phyloP scores from a whole-genome alignment of 2,888 invertebrate species.

The Diplazon laetatorius region DNA sequence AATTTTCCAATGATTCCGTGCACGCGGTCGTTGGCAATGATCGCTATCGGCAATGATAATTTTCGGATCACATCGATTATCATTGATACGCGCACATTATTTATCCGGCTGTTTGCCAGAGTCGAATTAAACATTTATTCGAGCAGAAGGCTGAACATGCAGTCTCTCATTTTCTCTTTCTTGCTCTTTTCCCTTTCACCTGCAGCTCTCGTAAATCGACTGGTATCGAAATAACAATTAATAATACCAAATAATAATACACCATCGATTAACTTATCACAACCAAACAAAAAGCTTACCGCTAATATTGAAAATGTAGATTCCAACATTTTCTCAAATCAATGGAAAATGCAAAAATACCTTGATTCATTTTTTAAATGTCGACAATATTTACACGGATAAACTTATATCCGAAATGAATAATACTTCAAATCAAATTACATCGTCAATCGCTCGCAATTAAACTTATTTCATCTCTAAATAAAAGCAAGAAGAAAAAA shows the following conservation, averaged over 20 bases:
- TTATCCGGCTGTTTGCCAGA: background rate
- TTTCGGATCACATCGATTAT: slow-evolving; percentile 44
- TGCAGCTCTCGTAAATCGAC: slow-evolving; percentile 7
- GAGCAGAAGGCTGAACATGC: slow-evolving; percentile 31
- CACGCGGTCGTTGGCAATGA: slow-evolving; percentile 13
- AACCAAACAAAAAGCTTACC: too few relatives aligned
- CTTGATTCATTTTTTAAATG: too few relatives aligned
- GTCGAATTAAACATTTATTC: slow-evolving; percentile 12
- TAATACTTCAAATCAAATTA: slow-evolving; percentile 1
- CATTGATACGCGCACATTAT: slow-evolving; percentile 39
- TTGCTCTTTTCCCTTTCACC: slow-evolving; percentile 6
- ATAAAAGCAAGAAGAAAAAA: background rate
- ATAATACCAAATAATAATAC: too few relatives aligned
- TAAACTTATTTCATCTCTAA: background rate
- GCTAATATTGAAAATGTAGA: too few relatives aligned
- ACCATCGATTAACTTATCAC: too few relatives aligned
- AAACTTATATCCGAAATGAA: background rate
- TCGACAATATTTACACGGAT: too few relatives aligned
- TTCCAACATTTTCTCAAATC: too few relatives aligned
- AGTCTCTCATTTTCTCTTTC: slow-evolving; percentile 1
- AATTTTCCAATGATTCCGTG: slow-evolving; percentile 1
- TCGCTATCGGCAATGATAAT: slow-evolving; percentile 50
- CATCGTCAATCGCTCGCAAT: background rate
- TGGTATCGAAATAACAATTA: too few relatives aligned
- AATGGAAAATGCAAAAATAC: too few relatives aligned